Conservation (phyloP, 2,797 vertebrate genomes). For the Hylomyscus alleni region DNA sequence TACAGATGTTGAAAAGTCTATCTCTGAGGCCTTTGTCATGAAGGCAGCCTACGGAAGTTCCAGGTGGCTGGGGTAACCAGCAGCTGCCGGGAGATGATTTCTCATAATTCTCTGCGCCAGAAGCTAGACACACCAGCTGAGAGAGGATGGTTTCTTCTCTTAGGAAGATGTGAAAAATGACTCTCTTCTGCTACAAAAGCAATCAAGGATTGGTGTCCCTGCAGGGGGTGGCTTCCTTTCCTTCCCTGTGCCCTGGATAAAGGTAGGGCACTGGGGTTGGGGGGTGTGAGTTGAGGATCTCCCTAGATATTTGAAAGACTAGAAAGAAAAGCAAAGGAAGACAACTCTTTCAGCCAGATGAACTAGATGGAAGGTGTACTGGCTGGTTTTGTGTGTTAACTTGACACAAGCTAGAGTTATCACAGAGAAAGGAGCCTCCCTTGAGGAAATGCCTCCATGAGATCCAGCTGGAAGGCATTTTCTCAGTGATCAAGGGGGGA, state of each 20-base stretch:
- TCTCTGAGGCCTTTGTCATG: constrained; percentile 55
- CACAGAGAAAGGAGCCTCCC: no score
- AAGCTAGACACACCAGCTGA: constrained; percentile 47
- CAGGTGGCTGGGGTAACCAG: constrained; percentile 36
- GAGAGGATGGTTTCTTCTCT: constrained; percentile 48
- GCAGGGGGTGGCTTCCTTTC: not conserved
- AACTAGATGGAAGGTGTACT: not conserved
- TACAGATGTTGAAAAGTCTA: constrained; percentile 2
- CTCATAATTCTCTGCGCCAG: not conserved
- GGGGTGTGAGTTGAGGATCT: not conserved
- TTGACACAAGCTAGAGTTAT: no score
- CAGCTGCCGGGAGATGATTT: constrained; percentile 33
- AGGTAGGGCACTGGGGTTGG: not conserved
- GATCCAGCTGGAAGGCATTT: no score
- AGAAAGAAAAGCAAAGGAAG: not conserved
- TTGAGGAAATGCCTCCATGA: no score
- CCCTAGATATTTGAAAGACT: not conserved
- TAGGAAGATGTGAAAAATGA: constrained; percentile 53
- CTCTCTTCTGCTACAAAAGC: constrained; percentile 38
- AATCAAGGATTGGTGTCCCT: not conserved
- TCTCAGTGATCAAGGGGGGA: no score
- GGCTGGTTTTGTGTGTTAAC: no score
- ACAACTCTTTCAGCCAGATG: not conserved
- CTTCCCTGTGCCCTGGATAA: not conserved
- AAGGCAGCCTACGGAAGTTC: constrained; percentile 12